Base-by-base conservation (phyloP, 2,797 vertebrate species). In the Periparus ater region DNA sequence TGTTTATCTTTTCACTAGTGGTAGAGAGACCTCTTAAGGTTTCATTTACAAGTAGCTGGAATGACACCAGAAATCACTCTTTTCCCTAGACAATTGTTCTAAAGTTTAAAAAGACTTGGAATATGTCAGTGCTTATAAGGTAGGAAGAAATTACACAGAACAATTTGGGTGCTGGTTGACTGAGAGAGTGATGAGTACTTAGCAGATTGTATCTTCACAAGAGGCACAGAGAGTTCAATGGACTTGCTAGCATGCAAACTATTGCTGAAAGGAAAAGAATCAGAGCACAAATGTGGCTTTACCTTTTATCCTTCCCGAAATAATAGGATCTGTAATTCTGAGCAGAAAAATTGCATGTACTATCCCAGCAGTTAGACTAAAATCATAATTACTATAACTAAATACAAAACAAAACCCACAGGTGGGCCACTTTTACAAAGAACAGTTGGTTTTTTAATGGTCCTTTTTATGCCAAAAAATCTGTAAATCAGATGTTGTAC, bases 101-200 rank as follows among this genome's bases (percentile, higher is more conserved):
- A 85, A 91, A 91, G 78, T 95, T 97, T 88, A 82, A 87, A 79
- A 92, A 94, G 57, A 95, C 44, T 77, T 85, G 34, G 53, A 85
- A 40, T 79, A 55, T 42, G 25, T 93, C 81, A 93, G 38, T 72
- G 80, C 83, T 96, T 97, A 75, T 92, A 95, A 91, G 50, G 80
- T 63, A 77, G 85, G 55, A 88, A 54, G 38, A 80, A 91, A 83
- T 92, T 47, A 58, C 82, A 81, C 12, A 32, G 66, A 93, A 32
- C 67, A 88, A 88, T 90, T 57, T 97, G 95, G 96, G 82, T 85
- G 70, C 50, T 95, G 75, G 67, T 92, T 95, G 93, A 89, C 62
- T 92, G 88, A 91, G 82, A 78, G 74, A 93, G 57, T 30, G 44
- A 79, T 77, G 70, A 94, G 42, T 93, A 67, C 70, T 96, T 93